Percentiles rank a stretch among this genome's conserved stretches.
Evolutionary conservation across 2,888 invertebrate genomes (phyloP).

Genomic region (Andrena minutula): DNA sequence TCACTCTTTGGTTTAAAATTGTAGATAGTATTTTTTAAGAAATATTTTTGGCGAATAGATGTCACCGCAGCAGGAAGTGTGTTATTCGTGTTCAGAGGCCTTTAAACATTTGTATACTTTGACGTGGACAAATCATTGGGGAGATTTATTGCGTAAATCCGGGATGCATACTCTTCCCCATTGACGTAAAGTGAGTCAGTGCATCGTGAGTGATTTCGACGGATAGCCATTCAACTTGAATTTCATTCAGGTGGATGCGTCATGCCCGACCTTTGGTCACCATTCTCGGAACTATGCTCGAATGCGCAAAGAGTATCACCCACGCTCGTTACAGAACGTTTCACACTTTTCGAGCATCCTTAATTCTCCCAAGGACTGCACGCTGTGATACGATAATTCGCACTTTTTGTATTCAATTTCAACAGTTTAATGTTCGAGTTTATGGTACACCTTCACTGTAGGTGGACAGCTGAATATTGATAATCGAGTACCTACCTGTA

Average conservation of each 20-base stretch:
- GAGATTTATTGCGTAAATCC: slow-evolving; percentile 56
- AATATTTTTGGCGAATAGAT: too few species aligned
- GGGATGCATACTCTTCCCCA: slow-evolving; percentile 69
- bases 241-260: slow-evolving; percentile 77
- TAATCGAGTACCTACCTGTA: too few species aligned
- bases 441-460: too few species aligned
- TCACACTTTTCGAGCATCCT: slow-evolving; percentile 1
- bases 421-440: too few species aligned
- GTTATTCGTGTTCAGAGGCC: too few species aligned
- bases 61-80: too few species aligned
- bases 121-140: neutral
- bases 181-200: slow-evolving; percentile 78
- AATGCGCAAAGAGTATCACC: slow-evolving; percentile 29
- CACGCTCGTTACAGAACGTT: slow-evolving; percentile 30
- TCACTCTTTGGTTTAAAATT: too few species aligned
- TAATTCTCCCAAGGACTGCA: slow-evolving; percentile 7
- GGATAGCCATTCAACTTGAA: slow-evolving; percentile 74
- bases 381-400: neutral
- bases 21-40: too few species aligned
- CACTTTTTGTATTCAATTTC: neutral
- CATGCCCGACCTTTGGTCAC: slow-evolving; percentile 64
- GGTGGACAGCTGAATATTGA: too few species aligned
- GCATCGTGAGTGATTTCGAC: slow-evolving; percentile 64
- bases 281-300: slow-evolving; percentile 61
- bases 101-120: too few species aligned